Base-by-base conservation (phyloP, 2,113 vertebrate genomes). In the Halcyon senegalensis region DNA sequence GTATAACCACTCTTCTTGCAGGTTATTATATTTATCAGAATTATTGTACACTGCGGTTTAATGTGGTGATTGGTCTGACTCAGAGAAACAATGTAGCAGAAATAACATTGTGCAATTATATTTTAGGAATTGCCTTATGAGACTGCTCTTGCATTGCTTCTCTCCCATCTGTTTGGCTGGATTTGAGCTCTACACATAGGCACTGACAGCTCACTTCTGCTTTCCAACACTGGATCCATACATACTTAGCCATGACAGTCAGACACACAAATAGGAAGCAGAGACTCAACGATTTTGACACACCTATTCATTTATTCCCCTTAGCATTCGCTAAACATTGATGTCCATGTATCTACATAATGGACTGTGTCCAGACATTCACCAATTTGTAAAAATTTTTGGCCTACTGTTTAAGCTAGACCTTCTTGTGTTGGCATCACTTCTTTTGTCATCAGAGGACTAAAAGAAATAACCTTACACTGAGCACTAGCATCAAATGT, bases 401-500 rank as follows among this genome's bases (percentile, higher is more conserved):
- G 58, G 4, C 33, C 59, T 60, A 15, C 16, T 17, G 28, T 64
- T 90, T 56, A 64, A 88, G 23, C 6, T 68, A 5, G 31, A 24
- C 11, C 14, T 76, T 67, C 27, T 53, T 56, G 3, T 4, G 0
- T 14, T 46, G 25, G 5, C 51, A 21, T 35, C 25, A 21, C 24
- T 33, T 30, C 37, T 43, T 78, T 68, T 53, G 35, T 64, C 19
- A 56, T 18, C 58, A 56, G 39, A 56, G 28, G 39, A 27, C 79
- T 39, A 68, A 64, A 53, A 93, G 8, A 39, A 79, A 78, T 13
- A 80, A 67, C 39, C 30, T 68, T 46, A 51, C n/a, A 37, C 15
- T 0, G 0, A 53, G 27, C 27, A 75, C 18, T 4, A 50, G 13
- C 24, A 90, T 30, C 41, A 70, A 31, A 55, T 21, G n/a, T 41